Evolutionary conservation across 2,113 vertebrate species (phyloP).

Genomic region (Psilopsiagon aymara): DNA sequence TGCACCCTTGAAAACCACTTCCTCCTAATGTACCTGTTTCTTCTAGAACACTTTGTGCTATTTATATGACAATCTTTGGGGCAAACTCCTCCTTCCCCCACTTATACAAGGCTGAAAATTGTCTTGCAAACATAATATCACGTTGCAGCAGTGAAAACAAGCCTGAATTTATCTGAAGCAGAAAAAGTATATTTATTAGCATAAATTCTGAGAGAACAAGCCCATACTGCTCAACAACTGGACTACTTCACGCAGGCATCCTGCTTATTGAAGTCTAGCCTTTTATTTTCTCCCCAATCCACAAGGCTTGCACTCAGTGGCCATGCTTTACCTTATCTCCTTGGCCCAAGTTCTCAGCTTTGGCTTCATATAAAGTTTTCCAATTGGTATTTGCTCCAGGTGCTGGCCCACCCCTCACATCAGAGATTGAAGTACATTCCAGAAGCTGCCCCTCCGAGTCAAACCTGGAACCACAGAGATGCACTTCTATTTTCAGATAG

Average conservation of each 20-base stretch:
- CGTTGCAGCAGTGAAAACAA: neutral
- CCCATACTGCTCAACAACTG: neutral
- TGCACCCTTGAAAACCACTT: conserved; percentile 50
- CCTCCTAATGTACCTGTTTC: conserved; percentile 26
- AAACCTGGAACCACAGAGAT: conserved; percentile 81
- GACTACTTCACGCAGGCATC: neutral
- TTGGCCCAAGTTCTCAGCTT: conserved; percentile 92
- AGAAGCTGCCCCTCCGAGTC: conserved; percentile 91
- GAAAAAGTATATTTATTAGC: neutral
- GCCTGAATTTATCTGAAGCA: neutral
- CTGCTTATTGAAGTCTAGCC: neutral
- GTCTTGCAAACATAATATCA: neutral
- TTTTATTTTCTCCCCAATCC: neutral
- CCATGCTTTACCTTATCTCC: conserved; percentile 87
- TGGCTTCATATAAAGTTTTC: conserved; percentile 90
- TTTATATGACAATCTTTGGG: neutral
- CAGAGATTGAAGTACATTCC: conserved; percentile 89
- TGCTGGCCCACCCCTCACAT: conserved; percentile 70
- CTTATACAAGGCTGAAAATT: neutral
- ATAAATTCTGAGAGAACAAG: neutral
- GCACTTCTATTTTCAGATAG: neutral
- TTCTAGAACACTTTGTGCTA: neutral
- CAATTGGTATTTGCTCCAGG: conserved; percentile 82
- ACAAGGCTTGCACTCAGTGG: neutral
- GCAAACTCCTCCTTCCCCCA: neutral